Base-by-base conservation (phyloP, 2,888 invertebrate genomes). In the Philhelius pedissequus region DNA sequence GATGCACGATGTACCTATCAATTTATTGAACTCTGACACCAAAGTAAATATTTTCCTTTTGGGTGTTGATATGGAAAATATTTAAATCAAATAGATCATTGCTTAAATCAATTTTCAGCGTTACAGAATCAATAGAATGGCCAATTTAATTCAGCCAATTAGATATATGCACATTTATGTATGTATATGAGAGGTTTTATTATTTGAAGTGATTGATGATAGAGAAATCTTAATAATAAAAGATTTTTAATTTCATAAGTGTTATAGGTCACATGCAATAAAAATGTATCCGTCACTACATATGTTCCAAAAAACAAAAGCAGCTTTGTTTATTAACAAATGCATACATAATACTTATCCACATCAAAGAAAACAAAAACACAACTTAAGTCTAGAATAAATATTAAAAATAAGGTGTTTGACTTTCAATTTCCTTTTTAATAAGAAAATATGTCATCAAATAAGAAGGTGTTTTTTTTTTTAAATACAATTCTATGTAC, bases 11-110 rank as follows among this genome's bases (percentile, higher is more conserved):
- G 20, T 40, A 38, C 25, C 25, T 40, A 43, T 62, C 27, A 62
- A 62, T 62, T 62, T 58, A 62, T 62, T 62, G 62, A 70, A 70
- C 58, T 68, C 60, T 66, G 64, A 70, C 58, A 69, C 68, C 43
- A 43, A 62, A 52, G 71, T 71, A 68, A 68, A 77, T 60, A 62
- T 68, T 73, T 30, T 32, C 73, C 71, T 43, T 40, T 62, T 73
- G 18, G 40, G 27, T 69, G 68, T 71, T 73, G 73, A 73, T 82
- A 73, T 68, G 48, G 79, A 83, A 79, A 79, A 56, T 78, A 79
- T 74, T 78, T 74, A 70, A 79, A 79, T 75, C 83, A 83, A 83
- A 79, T 70, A 69, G 64, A 79, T 74, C 79, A 71, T 74, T 74
- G 78, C 69, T 83, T 83, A 68, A 84, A 84, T 84, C 80, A 84